phyloP scores from a whole-genome alignment of 2,113 vertebrate species.

The Dromiciops gliroides region DNA sequence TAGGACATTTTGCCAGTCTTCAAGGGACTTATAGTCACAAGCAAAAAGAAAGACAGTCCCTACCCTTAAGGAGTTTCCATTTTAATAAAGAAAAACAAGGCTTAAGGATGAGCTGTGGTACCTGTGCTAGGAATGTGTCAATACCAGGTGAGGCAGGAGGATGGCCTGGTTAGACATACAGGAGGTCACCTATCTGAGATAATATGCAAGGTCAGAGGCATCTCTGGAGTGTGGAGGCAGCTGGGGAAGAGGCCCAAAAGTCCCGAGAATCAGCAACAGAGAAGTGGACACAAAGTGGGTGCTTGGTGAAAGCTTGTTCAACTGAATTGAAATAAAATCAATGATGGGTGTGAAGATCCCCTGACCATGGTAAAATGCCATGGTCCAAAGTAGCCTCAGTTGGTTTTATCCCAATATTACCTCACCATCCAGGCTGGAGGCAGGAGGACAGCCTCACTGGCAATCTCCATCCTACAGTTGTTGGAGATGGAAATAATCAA shows the following conservation, averaged over 20 bases:
- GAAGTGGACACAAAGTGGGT: not conserved
- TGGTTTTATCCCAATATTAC: not conserved
- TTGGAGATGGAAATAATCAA: not conserved
- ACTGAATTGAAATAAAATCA: not conserved
- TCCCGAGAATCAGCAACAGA: not conserved
- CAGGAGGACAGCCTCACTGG: not conserved
- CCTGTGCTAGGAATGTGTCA: not conserved
- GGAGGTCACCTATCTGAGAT: not conserved
- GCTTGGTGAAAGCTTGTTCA: not conserved
- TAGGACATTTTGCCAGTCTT: not conserved
- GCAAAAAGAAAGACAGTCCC: not conserved
- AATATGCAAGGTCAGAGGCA: not conserved
- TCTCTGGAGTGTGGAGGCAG: not conserved
- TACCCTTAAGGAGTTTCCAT: not conserved
- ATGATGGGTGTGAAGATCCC: not conserved
- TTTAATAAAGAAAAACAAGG: not conserved
- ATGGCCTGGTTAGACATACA: not conserved
- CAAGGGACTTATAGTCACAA: not conserved
- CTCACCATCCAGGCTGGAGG: not conserved
- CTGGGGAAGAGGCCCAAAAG: not conserved
- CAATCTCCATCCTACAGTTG: not conserved
- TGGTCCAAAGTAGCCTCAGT: not conserved
- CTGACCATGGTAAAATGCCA: not conserved
- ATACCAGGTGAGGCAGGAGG: not conserved
- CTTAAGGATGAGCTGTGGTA: not conserved